Evolutionary conservation across 2,113 vertebrate genomes (phyloP).

Genomic region (Oryzias javanicus): DNA sequence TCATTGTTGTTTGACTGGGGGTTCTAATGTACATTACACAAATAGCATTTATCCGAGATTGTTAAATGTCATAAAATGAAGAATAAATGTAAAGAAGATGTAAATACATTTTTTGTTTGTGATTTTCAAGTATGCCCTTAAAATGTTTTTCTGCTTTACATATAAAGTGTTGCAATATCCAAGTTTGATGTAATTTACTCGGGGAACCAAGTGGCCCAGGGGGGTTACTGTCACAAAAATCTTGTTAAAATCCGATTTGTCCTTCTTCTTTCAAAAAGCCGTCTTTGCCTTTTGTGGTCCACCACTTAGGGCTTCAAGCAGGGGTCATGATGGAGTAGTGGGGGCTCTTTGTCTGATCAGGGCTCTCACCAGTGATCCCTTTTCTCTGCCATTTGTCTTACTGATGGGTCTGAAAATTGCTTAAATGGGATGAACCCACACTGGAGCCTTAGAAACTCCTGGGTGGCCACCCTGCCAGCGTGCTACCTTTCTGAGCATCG

Average conservation of each 20-base stretch:
- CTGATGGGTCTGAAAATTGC: slow-evolving; percentile 59
- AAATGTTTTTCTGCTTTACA: too few relatives aligned
- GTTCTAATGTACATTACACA: too few relatives aligned
- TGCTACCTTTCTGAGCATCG: slow-evolving; percentile 48
- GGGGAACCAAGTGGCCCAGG: too few relatives aligned
- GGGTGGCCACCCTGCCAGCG: slow-evolving; percentile 74
- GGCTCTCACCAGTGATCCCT: slow-evolving; percentile 48
- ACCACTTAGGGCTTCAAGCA: slow-evolving; percentile 52
- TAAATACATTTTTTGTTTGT: too few relatives aligned
- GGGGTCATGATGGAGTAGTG: slow-evolving; percentile 13
- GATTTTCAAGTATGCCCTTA: too few relatives aligned
- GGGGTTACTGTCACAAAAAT: slow-evolving; percentile 5
- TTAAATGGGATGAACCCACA: slow-evolving; percentile 52
- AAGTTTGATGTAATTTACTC: too few relatives aligned
- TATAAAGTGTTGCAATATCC: too few relatives aligned
- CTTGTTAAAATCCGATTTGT: slow-evolving; percentile 59
- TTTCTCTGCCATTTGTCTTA: slow-evolving; percentile 59
- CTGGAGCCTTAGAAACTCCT: slow-evolving; percentile 48
- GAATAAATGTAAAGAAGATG: too few relatives aligned
- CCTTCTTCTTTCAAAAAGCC: slow-evolving; percentile 30
- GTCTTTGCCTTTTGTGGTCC: slow-evolving; percentile 39
- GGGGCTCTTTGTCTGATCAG: slow-evolving; percentile 24
- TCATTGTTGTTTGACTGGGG: too few relatives aligned
- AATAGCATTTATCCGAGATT: too few relatives aligned
- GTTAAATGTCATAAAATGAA: too few relatives aligned